Evolutionary conservation across 2,113 vertebrate species (phyloP).

Genomic region (Prionailurus bengalensis): DNA sequence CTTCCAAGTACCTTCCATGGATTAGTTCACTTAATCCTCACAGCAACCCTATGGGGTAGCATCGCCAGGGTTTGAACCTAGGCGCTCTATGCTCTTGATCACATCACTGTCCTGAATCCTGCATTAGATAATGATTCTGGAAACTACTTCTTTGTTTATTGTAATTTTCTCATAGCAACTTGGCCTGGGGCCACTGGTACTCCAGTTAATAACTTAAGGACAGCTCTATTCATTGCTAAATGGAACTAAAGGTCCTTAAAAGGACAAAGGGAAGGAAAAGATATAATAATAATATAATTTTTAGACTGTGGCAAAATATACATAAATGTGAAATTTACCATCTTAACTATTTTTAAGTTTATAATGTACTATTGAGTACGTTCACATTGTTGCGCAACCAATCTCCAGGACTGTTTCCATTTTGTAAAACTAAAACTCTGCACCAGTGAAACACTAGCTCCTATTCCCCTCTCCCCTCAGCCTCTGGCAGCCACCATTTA

Average conservation of each 20-base stretch:
- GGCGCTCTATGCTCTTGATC: neutral
- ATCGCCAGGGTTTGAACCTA: neutral
- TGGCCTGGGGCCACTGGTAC: neutral
- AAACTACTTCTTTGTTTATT: neutral
- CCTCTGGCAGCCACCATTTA: neutral
- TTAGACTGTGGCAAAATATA: neutral
- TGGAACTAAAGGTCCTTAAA: neutral
- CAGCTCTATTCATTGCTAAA: neutral
- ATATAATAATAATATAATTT: neutral
- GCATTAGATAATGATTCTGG: conserved; percentile 3
- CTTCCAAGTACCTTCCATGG: neutral
- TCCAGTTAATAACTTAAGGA: conserved; percentile 20
- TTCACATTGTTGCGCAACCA: neutral
- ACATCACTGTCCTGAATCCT: neutral
- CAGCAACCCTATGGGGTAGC: neutral
- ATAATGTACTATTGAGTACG: neutral
- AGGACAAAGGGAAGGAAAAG: neutral
- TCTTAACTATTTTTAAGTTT: neutral
- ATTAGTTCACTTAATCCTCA: neutral
- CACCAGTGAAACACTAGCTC: neutral
- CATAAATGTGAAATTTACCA: neutral
- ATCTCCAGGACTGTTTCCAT: neutral
- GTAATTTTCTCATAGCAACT: neutral
- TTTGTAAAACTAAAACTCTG: neutral
- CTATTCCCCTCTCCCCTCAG: neutral